phyloP scores from a whole-genome alignment of 2,797 vertebrate species.

The Trachops cirrhosus region DNA sequence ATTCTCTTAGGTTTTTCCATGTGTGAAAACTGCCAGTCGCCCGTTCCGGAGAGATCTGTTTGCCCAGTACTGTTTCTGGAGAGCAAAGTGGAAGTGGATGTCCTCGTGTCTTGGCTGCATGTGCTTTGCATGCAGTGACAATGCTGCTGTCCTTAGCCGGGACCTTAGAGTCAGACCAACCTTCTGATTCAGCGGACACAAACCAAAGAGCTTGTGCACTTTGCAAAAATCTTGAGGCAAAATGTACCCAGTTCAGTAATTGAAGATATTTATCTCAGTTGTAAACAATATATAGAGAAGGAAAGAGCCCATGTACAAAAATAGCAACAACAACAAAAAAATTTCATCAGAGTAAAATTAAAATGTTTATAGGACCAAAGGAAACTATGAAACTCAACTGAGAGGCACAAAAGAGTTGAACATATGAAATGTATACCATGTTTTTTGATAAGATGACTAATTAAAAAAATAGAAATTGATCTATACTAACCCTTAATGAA shows the following conservation, averaged over 20 bases:
- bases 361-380: not conserved
- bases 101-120: not conserved
- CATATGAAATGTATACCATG: not conserved
- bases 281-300: not conserved
- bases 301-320: not conserved
- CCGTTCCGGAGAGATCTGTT: not conserved
- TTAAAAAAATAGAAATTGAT: not conserved
- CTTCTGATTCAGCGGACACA: not conserved
- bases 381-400: not conserved
- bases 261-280: not conserved
- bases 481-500: not conserved
- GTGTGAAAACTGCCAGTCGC: not conserved
- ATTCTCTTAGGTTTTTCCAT: not conserved
- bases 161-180: not conserved
- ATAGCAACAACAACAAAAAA: not conserved
- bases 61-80: not conserved
- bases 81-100: not conserved
- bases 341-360: not conserved
- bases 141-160: not conserved
- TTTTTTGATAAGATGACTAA: constrained; percentile 15
- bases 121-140: not conserved
- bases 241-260: not conserved
- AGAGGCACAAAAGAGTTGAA: not conserved
- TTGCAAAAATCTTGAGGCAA: not conserved
- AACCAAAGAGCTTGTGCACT: not conserved